Evolutionary conservation across 92 coral and sea anemone species (phyloP).

Genomic region (Micromussa lordhowensis): DNA sequence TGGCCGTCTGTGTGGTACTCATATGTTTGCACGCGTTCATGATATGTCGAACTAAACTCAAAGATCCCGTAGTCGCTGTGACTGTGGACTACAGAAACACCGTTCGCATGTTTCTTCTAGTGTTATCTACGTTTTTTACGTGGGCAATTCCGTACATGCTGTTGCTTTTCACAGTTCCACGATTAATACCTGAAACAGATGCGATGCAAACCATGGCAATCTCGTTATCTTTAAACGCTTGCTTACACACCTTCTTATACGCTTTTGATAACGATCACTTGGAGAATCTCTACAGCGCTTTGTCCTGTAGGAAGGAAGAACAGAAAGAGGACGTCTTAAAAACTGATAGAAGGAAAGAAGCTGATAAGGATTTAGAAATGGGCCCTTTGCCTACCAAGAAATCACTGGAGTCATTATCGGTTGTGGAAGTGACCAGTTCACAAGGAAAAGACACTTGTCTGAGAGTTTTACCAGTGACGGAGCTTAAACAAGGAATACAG

Average conservation of each 20-base stretch:
- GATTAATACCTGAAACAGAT: conserved; percentile 62
- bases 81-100: conserved; percentile 73
- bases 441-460: conserved; percentile 27
- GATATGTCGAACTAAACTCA: conserved; percentile 66
- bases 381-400: conserved; percentile 55
- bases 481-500: conserved; percentile 29
- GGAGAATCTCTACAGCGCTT: conserved; percentile 78
- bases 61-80: conserved; percentile 39
- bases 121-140: conserved; percentile 69
- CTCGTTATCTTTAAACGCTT: conserved; percentile 81
- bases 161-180: conserved; percentile 72
- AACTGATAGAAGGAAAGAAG: conserved; percentile 39
- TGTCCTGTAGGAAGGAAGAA: conserved; percentile 73
- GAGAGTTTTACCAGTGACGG: conserved; percentile 46
- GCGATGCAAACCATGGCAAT: conserved; percentile 85
- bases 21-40: conserved; percentile 67
- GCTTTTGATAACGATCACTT: conserved; percentile 84
- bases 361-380: conserved; percentile 51
- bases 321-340: conserved; percentile 35
- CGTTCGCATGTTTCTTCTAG: conserved; percentile 73
- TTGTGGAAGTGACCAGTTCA: conserved; percentile 47
- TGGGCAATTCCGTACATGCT: conserved; percentile 88
- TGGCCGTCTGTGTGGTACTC: conserved; percentile 62
- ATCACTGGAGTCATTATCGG: conserved; percentile 59
- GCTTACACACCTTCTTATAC: conserved; percentile 85